Evolutionary conservation across 1,140 invertebrate species (phyloP), one percentile per base, ranked within the genome.

Genomic region (Psilanteris sp.): DNA sequence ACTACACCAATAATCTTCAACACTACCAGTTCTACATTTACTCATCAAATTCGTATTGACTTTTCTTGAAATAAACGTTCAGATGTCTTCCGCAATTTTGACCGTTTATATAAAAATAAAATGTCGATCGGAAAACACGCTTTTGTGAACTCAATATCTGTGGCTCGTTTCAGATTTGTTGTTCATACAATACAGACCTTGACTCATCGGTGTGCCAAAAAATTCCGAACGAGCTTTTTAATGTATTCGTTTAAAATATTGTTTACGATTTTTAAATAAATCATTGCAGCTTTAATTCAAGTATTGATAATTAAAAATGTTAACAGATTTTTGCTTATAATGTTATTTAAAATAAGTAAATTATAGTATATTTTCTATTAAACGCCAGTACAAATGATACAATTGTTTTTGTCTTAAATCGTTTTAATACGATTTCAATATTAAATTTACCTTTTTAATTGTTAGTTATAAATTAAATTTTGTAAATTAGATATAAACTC

Each of bases 151-250:
- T 29, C 39, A 29, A 16, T 46, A 18, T 27, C 8, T 8, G 2
- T 66, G 36, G 29, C 61, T 46, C 37, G 13, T 34, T 11, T 44
- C 15, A 27, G 20, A 48, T 13, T 11, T 5, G 7, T 26, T 7
- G 15, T 46, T 67, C 10, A 46, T 22, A 1, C 3, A 59, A 70
- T 70, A 70, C 64, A 59, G 52, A 70, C 64, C 64, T 70, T 70
- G 27, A 52, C 20, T 68, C 32, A 59, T 59, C 34, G 14, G 52
- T 50, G 64, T 68, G 64, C 64, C 64, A 68, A 68, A 68, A 24
- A 11, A 44, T 36, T 34, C n/a, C n/a, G 18, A 52, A 26, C 29
- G 39, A 44, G 37, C 48, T 55, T 57, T 48, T 44, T 67, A 32
- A 29, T 41, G 48, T 1, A 2, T 50, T 22, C 36, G 24, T 13